Percentiles rank a stretch among this genome's conserved stretches.
phyloP scores from a whole-genome alignment of 2,888 invertebrate species.

The Idaea dimidiata region DNA sequence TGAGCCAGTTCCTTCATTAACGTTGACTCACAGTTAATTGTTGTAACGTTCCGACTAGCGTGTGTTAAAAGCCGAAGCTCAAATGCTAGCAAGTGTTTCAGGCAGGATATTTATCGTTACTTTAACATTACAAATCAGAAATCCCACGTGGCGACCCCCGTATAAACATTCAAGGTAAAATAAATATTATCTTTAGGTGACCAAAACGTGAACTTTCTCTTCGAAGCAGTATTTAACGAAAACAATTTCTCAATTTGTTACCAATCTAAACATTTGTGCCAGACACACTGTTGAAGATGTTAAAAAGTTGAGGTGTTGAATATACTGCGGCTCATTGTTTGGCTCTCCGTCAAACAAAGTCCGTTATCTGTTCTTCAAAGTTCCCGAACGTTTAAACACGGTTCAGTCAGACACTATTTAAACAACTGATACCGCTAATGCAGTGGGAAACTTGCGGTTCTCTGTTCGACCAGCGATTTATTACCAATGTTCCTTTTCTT shows the following conservation, averaged over 20 bases:
- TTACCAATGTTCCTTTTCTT: constrained; percentile 30
- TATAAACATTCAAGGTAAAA: constrained; percentile 16
- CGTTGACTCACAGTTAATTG: constrained; percentile 14
- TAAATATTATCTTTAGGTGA: constrained; percentile 32
- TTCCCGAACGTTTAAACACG: constrained; percentile 39
- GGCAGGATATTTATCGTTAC: background rate
- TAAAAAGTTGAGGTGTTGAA: constrained; percentile 70
- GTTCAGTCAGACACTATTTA: constrained; percentile 38
- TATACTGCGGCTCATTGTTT: constrained; percentile 66
- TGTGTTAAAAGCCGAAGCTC: background rate
- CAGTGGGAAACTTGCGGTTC: constrained; percentile 50
- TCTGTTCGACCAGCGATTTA: constrained; percentile 35
- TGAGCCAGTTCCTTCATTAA: constrained; percentile 24
- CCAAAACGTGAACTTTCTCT: constrained; percentile 37
- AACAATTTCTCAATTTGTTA: constrained; percentile 57
- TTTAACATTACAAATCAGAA: background rate
- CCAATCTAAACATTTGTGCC: constrained; percentile 45
- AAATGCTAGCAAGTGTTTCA: background rate
- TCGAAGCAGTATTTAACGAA: constrained; percentile 43
- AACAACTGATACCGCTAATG: constrained; percentile 66
- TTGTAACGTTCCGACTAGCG: background rate
- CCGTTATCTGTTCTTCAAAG: constrained; percentile 64
- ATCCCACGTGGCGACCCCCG: background rate
- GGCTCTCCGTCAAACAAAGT: constrained; percentile 59
- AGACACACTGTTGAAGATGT: constrained; percentile 57